Evolutionary conservation across 35 echinoderm and acorn worm species (phyloP), one percentile per base, ranked within the genome.

Genomic region (Amphiura filiformis): DNA sequence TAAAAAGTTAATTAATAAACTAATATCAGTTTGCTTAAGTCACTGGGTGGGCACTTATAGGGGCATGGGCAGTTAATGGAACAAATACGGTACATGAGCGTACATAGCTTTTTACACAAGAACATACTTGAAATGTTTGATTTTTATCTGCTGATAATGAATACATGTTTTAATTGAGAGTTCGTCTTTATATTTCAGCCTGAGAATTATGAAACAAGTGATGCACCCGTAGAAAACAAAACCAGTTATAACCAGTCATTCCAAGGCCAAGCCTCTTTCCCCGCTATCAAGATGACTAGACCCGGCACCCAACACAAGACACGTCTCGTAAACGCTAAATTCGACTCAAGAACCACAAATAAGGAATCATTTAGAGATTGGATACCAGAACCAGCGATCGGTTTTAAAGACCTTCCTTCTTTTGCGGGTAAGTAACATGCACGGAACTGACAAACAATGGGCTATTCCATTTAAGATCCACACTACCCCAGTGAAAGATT

Each of bases 341-440:
- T 99, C 81, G 96, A 99, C 78, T 44, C 90, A 15, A 84, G 96
- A 42, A 99, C 96, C 1, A 92, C 85, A 2, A 83, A 99, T 42
- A 99, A 92, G 76, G 96, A 99, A 76, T 77, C 92, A 13, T 99
- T 92, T 65, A 93, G 80, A 49, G 76, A 81, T 31, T 94, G 93
- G 93, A 65, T 84, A 9, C 38, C 87, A 34, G 38, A 94, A 82
- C 96, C 96, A 34, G 88, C 87, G 0, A 79, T 80, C 1, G 38
- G 90, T 28, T 99, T 99, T 56, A 78, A 86, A 1, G 96, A 99
- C 86, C 88, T 94, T n/a, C 96, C 96, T 22, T 94, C 89, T 35
- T 98, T 99, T 79, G 90, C 96, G 78, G 96, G 95, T 97, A 93
- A 31, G 65, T 57, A 0, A n/a, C n/a, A n/a, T 17, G 36, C 1